Evolutionary conservation across 92 coral and sea anemone genomes (phyloP).

Genomic region (Siderastrea siderea): DNA sequence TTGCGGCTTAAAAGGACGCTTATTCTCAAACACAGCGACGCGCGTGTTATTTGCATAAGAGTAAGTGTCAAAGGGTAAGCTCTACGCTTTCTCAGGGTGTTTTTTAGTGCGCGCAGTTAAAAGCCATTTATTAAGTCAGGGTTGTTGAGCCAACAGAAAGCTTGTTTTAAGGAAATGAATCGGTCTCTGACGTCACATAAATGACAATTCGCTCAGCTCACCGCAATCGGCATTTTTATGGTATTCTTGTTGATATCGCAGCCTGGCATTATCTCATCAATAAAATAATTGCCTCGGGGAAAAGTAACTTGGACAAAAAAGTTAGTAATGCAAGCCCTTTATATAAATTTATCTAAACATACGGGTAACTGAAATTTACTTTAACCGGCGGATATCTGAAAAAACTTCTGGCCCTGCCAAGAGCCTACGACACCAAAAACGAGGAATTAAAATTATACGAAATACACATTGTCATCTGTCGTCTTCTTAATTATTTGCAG

Average conservation of each 20-base stretch:
- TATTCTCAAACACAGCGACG: slow-evolving; percentile 10
- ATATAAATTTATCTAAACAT: background rate
- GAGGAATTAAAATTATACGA: background rate
- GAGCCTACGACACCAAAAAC: background rate
- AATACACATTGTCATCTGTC: slow-evolving; percentile 9
- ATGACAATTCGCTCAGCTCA: background rate
- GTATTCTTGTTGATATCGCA: background rate
- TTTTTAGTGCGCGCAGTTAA: slow-evolving; percentile 11
- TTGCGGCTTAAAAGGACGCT: slow-evolving; percentile 9
- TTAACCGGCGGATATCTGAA: background rate
- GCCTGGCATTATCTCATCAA: background rate
- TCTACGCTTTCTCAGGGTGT: background rate
- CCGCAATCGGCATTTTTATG: background rate
- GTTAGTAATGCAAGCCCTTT: background rate
- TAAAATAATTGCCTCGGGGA: slow-evolving; percentile 9
- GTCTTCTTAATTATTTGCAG: slow-evolving; percentile 1
- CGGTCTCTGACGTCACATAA: slow-evolving; percentile 1
- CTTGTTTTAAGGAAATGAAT: slow-evolving; percentile 1
- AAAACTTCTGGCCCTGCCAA: background rate
- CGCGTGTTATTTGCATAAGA: background rate
- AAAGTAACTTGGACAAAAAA: background rate
- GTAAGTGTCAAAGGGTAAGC: background rate
- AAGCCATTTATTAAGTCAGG: background rate
- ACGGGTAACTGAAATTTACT: background rate
- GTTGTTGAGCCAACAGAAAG: background rate